Base-by-base conservation (phyloP, 2,113 vertebrate genomes). In the Pristiophorus japonicus region DNA sequence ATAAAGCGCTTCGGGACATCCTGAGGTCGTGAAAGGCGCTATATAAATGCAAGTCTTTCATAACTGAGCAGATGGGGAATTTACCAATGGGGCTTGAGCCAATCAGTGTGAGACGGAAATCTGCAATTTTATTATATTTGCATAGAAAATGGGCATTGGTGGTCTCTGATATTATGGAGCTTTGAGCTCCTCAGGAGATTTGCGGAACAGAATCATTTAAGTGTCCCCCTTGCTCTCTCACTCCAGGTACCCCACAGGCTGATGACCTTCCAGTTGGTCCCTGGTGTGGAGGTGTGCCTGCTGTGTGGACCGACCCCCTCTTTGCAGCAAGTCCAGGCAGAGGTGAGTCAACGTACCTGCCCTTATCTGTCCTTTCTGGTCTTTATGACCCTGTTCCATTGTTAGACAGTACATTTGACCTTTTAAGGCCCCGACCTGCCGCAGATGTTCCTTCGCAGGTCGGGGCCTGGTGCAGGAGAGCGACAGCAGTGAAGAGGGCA, bases 261-360 rank as follows among this genome's bases (percentile, higher is more conserved):
- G 8, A 97, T 99, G 73, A 98, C 98, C 34, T 98, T 99, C 96
- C 98, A 97, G 95, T 97, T 99, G 95, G 98, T 99, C 7, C 98
- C 98, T 0, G 97, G 98, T 55, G 97, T 97, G 66, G 97, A 98
- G 30, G 97, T 98, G 70, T 98, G 98, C 59, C 96, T 98, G 95
- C 97, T 99, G 62, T 99, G 98, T 5, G 98, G 98, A 22, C 98
- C 98, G 0, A 97, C 96, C 0, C 98, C 98, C 0, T 97, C 98
- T 34, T 97, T 99, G 87, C 97, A 98, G 96, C 96, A 96, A 62
- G 96, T 98, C 0, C 97, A 98, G 95, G 97, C 97, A 1, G 97
- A 97, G 97, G 93, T 94, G 65, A 94, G 92, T 67, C 10, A 51
- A 34, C 18, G 16, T 62, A 65, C 27, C 87, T 16, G 14, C 18